Percentiles rank a stretch among this genome's conserved stretches.
Conservation (phyloP, 2,113 vertebrate species). For the Neopipo cinnamomea region DNA sequence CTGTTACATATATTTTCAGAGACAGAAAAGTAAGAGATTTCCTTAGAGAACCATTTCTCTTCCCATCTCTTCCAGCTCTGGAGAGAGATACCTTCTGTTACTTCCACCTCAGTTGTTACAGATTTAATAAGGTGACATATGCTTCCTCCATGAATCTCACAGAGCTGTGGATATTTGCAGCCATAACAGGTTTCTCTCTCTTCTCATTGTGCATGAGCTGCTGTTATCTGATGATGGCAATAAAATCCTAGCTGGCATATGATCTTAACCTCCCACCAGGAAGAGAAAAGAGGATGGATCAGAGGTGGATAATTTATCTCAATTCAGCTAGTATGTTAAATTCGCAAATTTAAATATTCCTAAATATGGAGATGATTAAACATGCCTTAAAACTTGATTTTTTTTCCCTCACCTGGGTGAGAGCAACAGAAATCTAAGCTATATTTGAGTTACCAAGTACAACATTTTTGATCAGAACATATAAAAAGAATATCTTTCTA, state of each 20-base stretch:
- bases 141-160: constrained; percentile 24
- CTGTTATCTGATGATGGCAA: constrained; percentile 29
- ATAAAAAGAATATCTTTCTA: neutral
- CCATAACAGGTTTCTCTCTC: constrained; percentile 23
- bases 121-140: constrained; percentile 60
- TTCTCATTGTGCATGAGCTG: constrained; percentile 41
- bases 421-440: neutral
- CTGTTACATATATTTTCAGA: constrained; percentile 27
- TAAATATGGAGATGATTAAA: neutral
- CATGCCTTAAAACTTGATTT: neutral
- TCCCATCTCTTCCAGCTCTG: constrained; percentile 22
- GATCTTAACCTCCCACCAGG: constrained; percentile 1
- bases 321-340: neutral
- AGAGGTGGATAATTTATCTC: neutral
- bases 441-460: neutral
- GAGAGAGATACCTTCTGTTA: constrained; percentile 50
- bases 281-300: neutral
- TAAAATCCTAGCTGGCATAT: constrained; percentile 18
- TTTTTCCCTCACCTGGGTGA: neutral
- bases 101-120: constrained; percentile 37
- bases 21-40: constrained; percentile 8
- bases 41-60: neutral
- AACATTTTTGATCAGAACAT: neutral
- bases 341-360: neutral
- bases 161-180: constrained; percentile 46